phyloP scores from a whole-genome alignment of 2,113 vertebrate species.

The Atlantisia rogersi region DNA sequence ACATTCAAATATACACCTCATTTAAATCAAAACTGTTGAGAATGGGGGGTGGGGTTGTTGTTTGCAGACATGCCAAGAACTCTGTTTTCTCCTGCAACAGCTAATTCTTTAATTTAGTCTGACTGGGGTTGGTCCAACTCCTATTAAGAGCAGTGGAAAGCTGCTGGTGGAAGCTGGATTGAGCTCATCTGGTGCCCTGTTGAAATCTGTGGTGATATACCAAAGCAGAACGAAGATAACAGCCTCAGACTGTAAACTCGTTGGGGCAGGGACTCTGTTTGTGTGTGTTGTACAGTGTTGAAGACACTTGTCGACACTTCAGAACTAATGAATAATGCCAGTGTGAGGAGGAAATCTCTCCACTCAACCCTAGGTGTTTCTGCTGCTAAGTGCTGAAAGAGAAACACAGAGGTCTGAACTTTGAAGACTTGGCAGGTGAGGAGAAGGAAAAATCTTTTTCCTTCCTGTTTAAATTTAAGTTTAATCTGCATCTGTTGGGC shows the following conservation, averaged over 20 bases:
- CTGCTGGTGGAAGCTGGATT: background rate
- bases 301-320: slow-evolving; percentile 66
- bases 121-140: background rate
- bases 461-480: slow-evolving; percentile 35
- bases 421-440: slow-evolving; percentile 55
- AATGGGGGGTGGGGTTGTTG: background rate
- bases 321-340: slow-evolving; percentile 66
- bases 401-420: slow-evolving; percentile 45
- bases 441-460: slow-evolving; percentile 47
- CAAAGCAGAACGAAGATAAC: slow-evolving; percentile 33
- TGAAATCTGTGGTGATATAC: slow-evolving; percentile 27
- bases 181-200: slow-evolving; percentile 5
- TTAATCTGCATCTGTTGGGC: slow-evolving; percentile 43
- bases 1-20: slow-evolving; percentile 23
- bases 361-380: slow-evolving; percentile 70
- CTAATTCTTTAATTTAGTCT: background rate
- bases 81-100: background rate
- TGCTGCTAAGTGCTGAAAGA: slow-evolving; percentile 65
- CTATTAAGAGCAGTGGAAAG: background rate
- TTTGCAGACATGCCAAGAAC: background rate
- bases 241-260: slow-evolving; percentile 3
- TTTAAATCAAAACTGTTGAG: slow-evolving; percentile 45
- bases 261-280: slow-evolving; percentile 56
- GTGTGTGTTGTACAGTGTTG: slow-evolving; percentile 30
- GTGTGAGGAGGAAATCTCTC: slow-evolving; percentile 65